Evolutionary conservation across 2,797 vertebrate genomes (phyloP), one percentile per base, ranked within the genome.

Genomic region (Thripadectes ignobilis): DNA sequence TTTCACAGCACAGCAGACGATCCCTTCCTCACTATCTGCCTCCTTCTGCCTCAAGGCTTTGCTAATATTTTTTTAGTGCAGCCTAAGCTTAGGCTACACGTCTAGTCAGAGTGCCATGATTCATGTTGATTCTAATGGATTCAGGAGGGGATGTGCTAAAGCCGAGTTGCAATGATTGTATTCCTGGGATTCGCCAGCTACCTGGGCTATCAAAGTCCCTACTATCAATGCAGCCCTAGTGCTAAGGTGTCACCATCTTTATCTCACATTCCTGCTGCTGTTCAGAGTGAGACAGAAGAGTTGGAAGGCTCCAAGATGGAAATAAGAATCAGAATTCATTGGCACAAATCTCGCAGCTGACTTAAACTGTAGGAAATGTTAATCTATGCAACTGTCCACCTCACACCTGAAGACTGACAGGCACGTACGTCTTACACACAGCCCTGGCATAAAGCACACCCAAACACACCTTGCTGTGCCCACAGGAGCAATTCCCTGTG

Each of bases 181-280:
- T 68, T 75, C 72, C 46, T 12, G 52, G 45, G 29, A 69, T 92
- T 89, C 4, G 0, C 57, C 61, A 69, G 52, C 19, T 84, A 88
- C 55, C 82, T 73, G 61, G 17, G 58, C 55, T 84, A 10, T 17
- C 62, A 46, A 4, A 12, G 26, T 29, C 79, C 69, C 85, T 78
- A 65, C 63, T 74, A 83, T 9, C 85, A 41, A 68, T n/a, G 67
- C 95, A 92, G 92, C 71, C 83, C 57, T 52, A 66, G 12, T 23
- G 14, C 76, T 75, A 66, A 93, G 79, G 88, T 93, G 89, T 92
- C 95, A 96, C 91, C 92, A 93, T 96, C 91, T 97, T 95, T 88
- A 86, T 72, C 69, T n/a, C 41, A 66, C 3, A 1, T 51, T 83
- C 14, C 30, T 81, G 13, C 65, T n/a, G 57, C 75, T 85, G 22